Conservation (phyloP, 2,113 vertebrate genomes). For the Hippocampus zosterae region DNA sequence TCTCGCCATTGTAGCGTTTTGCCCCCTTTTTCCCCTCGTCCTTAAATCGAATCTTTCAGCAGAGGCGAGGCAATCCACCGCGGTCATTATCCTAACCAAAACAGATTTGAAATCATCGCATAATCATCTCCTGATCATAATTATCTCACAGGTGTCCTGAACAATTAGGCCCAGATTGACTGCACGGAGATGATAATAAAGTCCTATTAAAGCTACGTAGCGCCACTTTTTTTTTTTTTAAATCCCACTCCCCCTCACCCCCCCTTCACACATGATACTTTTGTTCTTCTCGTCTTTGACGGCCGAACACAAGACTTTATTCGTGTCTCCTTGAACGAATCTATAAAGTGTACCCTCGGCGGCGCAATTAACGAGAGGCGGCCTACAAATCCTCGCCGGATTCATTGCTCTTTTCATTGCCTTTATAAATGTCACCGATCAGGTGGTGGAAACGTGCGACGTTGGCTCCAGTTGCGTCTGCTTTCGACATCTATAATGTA, state of each 20-base stretch:
- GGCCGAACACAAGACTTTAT: not conserved
- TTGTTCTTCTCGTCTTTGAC: not conserved
- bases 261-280: not conserved
- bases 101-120: constrained; percentile 1
- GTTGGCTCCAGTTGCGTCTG: not conserved
- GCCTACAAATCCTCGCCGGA: constrained; percentile 2
- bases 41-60: constrained; percentile 28
- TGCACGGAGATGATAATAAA: not conserved
- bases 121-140: constrained; percentile 13
- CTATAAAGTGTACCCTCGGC: not conserved
- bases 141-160: constrained; percentile 11
- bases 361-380: not conserved
- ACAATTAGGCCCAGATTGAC: constrained; percentile 14
- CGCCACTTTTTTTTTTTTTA: not conserved
- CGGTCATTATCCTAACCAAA: constrained; percentile 23
- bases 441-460: not conserved
- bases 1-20: constrained; percentile 10
- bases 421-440: constrained; percentile 8
- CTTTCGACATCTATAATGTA: not conserved
- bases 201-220: constrained; percentile 10
- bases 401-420: constrained; percentile 10
- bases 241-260: not conserved
- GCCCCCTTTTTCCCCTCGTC: constrained; percentile 31
- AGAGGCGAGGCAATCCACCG: constrained; percentile 17
- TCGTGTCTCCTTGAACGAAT: constrained; percentile 1